phyloP scores from a whole-genome alignment of 2,797 vertebrate species.

The Dicrostonyx torquatus region DNA sequence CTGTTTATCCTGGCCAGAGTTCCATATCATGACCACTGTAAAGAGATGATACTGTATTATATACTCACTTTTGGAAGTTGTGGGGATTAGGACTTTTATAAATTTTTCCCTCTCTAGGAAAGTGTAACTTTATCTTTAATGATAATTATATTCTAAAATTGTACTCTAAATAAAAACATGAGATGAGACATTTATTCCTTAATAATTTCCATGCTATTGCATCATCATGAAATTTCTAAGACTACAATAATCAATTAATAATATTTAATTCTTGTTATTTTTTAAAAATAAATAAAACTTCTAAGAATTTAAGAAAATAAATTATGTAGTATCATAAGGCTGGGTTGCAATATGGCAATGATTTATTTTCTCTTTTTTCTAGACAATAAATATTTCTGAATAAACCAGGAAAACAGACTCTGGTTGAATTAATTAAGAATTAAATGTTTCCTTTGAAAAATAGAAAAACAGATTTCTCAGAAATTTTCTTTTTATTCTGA shows the following conservation, averaged over 20 bases:
- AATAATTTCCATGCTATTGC: neutral
- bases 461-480: neutral
- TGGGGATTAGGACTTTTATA: neutral
- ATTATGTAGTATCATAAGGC: neutral
- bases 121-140: neutral
- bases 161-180: neutral
- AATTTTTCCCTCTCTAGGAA: neutral
- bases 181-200: neutral
- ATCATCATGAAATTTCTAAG: neutral
- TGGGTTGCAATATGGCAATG: neutral
- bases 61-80: neutral
- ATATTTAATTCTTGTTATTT: neutral
- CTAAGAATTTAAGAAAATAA: neutral
- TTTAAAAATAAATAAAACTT: neutral
- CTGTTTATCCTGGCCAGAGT: neutral
- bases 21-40: neutral
- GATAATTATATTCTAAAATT: neutral
- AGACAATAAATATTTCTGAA: conserved; percentile 10
- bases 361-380: conserved; percentile 18
- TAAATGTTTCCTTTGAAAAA: neutral
- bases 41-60: neutral
- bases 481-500: neutral
- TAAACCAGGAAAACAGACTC: neutral
- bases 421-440: neutral
- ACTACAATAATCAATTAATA: neutral